Evolutionary conservation across 2,888 invertebrate genomes (phyloP), one percentile per base, ranked within the genome.

Genomic region (Melanostoma scalare): DNA sequence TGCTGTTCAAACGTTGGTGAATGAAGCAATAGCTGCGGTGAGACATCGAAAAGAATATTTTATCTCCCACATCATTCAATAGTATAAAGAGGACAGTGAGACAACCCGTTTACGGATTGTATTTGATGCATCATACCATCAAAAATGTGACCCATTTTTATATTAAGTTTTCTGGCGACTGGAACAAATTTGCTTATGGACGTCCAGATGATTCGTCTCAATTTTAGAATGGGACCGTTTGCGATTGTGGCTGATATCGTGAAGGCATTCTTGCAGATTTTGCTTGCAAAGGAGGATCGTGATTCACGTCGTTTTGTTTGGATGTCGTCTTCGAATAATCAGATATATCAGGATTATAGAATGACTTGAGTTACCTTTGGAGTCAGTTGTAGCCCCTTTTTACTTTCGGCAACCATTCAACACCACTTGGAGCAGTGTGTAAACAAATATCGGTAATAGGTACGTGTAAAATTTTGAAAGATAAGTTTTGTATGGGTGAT

Each of bases 181-280:
- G 65, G 56, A 5, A 56, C 65, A 38, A 60, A 44, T 44, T 44
- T 60, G n/a, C 44, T 60, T 10, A 6, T 52, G 38, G 65, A 65
- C 31, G 52, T 65, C 3, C 65, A 65, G 10, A 31, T 2, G 4
- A 55, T 38, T 10, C 36, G 35, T 5, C 38, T 55, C 4, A 56
- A 63, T 50, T 63, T 63, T 6, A 48, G 63, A 35, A 10, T 63
- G 50, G 10, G 48, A 50, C 63, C 48, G 38, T 48, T 50, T 36
- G 9, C 36, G 4, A 36, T 38, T 6, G 63, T 63, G 48, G 50
- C 63, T 6, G 36, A 50, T 8, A 63, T 63, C 1, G 63, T 50
- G 9, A 63, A 63, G 38, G 36, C 48, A 44, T 46, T 46, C 10
- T 10, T 60, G 30, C 55, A 55, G n/a, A 55, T 55, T n/a, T n/a